Evolutionary conservation across 2,113 vertebrate genomes (phyloP).

Genomic region (Brevimyrus niger): DNA sequence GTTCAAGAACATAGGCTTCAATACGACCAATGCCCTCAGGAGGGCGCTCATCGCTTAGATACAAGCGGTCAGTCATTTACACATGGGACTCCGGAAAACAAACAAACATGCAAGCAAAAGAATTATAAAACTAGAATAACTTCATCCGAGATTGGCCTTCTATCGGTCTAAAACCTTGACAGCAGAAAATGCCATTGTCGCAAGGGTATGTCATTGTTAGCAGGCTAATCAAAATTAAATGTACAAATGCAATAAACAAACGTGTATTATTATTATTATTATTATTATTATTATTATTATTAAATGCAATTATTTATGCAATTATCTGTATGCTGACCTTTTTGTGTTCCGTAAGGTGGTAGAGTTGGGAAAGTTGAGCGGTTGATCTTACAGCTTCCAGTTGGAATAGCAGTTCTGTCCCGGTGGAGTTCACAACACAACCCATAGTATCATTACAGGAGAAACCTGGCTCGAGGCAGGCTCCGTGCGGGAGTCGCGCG

Average conservation of each 20-base stretch:
- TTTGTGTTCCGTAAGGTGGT: conserved; percentile 59
- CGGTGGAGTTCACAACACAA: conserved; percentile 68
- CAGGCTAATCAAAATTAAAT: neutral
- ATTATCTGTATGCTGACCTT: conserved; percentile 56
- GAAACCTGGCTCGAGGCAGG: conserved; percentile 30
- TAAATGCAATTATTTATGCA: neutral
- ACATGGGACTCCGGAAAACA: conserved; percentile 12
- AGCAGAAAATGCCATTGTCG: conserved; percentile 26
- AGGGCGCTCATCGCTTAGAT: conserved; percentile 55
- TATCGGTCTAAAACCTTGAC: conserved; percentile 31
- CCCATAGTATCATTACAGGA: conserved; percentile 59
- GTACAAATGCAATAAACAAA: neutral
- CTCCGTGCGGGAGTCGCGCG: conserved; percentile 25
- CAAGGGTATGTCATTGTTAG: conserved; percentile 27
- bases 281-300: conserved; percentile 18
- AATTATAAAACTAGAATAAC: conserved; percentile 40
- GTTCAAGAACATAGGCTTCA: conserved; percentile 34
- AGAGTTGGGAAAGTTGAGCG: conserved; percentile 64
- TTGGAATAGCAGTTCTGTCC: conserved; percentile 64
- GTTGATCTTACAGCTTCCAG: conserved; percentile 63
- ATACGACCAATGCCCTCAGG: conserved; percentile 33
- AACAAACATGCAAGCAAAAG: conserved; percentile 22
- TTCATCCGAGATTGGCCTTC: conserved; percentile 34
- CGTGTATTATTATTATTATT: conserved; percentile 24
- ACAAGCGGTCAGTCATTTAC: conserved; percentile 7